Percentiles rank a stretch among this genome's conserved stretches.
phyloP scores from a whole-genome alignment of 2,113 vertebrate genomes.

The Notechis scutatus region DNA sequence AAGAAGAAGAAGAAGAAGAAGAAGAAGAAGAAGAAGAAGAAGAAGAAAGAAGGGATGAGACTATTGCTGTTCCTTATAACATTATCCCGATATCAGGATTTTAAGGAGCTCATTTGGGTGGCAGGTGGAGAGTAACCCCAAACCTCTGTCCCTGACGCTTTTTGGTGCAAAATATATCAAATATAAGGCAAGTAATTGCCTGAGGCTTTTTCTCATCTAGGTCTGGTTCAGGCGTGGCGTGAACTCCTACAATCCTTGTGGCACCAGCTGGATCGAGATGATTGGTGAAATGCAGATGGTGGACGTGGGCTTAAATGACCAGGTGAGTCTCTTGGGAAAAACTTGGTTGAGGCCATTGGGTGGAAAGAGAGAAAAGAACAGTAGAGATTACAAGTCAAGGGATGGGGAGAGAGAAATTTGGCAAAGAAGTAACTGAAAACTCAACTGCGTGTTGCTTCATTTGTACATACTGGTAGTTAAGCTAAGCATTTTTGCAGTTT shows the following conservation, averaged over 20 bases:
- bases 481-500: background rate
- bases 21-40: too few relatives aligned
- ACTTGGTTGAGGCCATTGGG: too few relatives aligned
- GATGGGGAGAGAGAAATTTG: background rate
- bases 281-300: slow-evolving; percentile 94
- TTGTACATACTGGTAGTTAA: background rate
- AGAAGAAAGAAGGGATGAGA: background rate
- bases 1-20: too few relatives aligned
- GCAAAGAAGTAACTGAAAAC: background rate
- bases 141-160: background rate
- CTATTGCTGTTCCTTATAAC: background rate
- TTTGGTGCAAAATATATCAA: too few relatives aligned
- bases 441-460: background rate
- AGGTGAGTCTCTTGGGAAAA: slow-evolving; percentile 69
- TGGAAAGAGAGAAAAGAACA: background rate
- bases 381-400: too few relatives aligned
- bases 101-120: background rate
- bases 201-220: slow-evolving; percentile 57
- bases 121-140: too few relatives aligned
- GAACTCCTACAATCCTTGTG: slow-evolving; percentile 91
- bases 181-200: too few relatives aligned
- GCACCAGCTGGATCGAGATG: slow-evolving; percentile 97
- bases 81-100: background rate
- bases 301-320: slow-evolving; percentile 90
- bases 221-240: slow-evolving; percentile 97